Conservation (phyloP, 53 echinoderm and acorn worm species). For the Patiria pectinifera region DNA sequence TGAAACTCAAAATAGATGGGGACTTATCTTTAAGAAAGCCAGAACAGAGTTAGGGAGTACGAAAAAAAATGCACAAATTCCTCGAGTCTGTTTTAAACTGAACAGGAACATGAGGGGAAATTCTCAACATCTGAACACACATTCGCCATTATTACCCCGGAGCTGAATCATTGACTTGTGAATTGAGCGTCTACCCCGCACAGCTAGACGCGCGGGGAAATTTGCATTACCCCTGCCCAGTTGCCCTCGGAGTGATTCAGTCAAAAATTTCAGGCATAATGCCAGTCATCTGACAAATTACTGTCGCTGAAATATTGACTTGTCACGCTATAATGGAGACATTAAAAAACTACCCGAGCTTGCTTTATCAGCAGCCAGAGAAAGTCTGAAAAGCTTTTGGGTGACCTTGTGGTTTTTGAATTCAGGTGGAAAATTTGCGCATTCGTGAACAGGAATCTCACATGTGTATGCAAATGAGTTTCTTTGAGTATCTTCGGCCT, state of each 20-base stretch:
- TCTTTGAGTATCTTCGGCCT: background rate
- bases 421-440: background rate
- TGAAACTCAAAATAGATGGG: too few relatives aligned
- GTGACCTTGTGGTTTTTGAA: background rate
- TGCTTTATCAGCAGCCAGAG: background rate
- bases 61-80: background rate
- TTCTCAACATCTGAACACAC: background rate
- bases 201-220: background rate
- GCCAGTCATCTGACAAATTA: slow-evolving; percentile 53
- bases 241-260: background rate
- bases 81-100: background rate
- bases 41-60: too few relatives aligned
- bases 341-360: background rate
- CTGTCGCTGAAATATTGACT: slow-evolving; percentile 43
- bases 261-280: slow-evolving; percentile 29
- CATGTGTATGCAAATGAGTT: background rate
- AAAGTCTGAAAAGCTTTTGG: background rate
- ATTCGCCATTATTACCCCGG: background rate
- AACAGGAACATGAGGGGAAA: background rate
- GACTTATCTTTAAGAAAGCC: too few relatives aligned
- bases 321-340: slow-evolving; percentile 8
- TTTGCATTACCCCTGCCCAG: background rate
- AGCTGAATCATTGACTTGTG: background rate
- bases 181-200: background rate
- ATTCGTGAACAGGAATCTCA: background rate